Base-by-base conservation (phyloP, 2,797 vertebrate species). In the Molothrus ater region DNA sequence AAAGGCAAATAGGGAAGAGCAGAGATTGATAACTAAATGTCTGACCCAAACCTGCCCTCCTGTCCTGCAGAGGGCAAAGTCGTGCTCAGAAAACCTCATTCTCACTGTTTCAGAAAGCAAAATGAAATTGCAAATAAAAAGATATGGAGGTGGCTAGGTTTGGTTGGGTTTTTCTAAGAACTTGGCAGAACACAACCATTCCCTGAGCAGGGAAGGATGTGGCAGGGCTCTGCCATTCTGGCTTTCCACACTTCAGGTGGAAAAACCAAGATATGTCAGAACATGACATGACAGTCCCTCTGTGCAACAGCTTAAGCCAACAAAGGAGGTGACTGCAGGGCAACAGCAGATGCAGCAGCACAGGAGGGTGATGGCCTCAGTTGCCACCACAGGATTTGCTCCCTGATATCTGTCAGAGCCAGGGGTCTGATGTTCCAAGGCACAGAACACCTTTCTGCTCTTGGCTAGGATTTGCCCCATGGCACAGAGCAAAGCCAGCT, bases 1-100 rank as follows among this genome's bases (percentile, higher is more conserved):
- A 57, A 93, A 87, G 38, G 75, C 81, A 96, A 96, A 94, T 21
- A 78, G 50, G 65, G 68, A 92, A 91, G 69, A 13, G 3, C 50
- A 85, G 63, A 79, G 84, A 89, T 13, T 85, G 90, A 38, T 75
- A 89, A 82, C 65, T 2, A 25, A 69, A 4, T 6, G 17, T 26
- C 64, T 9, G 7, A 88, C 51, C 51, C 47, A 75, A 87, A 50
- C 12, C 28, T 29, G 69, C n/a, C 32, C 45, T 88, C 63, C 48
- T 40, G 54, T 48, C 60, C 60, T 61, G n/a, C 1, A 3, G 43
- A 96, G 45, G 61, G 38, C 59, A 86, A 91, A 94, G 71, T 10
- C 74, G 84, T 9, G 60, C 56, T 90, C 57, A 61, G 51, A 54
- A 84, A 90, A 59, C 28, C 56, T 71, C 57, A 57, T 34, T 65